Conservation (phyloP, 2,113 vertebrate species). For the Gopherus evgoodei region DNA sequence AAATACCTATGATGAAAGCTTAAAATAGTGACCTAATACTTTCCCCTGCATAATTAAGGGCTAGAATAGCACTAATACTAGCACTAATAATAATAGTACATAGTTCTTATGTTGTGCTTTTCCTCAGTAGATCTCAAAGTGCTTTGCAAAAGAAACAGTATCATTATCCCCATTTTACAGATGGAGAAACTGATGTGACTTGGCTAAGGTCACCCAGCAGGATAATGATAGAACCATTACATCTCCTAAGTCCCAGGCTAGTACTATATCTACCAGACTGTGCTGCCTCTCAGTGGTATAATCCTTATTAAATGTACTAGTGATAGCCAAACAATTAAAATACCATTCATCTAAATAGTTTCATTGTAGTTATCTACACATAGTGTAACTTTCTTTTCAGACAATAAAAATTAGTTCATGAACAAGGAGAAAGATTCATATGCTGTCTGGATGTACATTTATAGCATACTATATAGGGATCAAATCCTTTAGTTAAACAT, state of each 20-base stretch:
- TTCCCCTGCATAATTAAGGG: neutral
- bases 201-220: neutral
- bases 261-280: neutral
- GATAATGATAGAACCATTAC: neutral
- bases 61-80: neutral
- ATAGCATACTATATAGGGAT: slow-evolving; percentile 60
- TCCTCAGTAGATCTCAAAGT: neutral
- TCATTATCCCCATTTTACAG: neutral
- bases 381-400: slow-evolving; percentile 20
- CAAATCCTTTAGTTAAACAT: slow-evolving; percentile 70
- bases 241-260: neutral
- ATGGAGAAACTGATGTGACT: neutral
- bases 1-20: neutral
- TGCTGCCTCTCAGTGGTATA: slow-evolving; percentile 55
- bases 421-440: slow-evolving; percentile 17
- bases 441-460: slow-evolving; percentile 59
- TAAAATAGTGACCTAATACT: neutral
- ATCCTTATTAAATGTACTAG: slow-evolving; percentile 9
- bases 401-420: slow-evolving; percentile 28
- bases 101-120: neutral
- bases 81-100: neutral
- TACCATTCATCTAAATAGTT: slow-evolving; percentile 26
- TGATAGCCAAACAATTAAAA: slow-evolving; percentile 43
- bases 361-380: slow-evolving; percentile 45
- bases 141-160: neutral